These are phyloP conservation scores for Micronycteris hirsuta DNA, from an alignment of 2,113 vertebrate genomes.

Conservation along the genomic window DNA sequence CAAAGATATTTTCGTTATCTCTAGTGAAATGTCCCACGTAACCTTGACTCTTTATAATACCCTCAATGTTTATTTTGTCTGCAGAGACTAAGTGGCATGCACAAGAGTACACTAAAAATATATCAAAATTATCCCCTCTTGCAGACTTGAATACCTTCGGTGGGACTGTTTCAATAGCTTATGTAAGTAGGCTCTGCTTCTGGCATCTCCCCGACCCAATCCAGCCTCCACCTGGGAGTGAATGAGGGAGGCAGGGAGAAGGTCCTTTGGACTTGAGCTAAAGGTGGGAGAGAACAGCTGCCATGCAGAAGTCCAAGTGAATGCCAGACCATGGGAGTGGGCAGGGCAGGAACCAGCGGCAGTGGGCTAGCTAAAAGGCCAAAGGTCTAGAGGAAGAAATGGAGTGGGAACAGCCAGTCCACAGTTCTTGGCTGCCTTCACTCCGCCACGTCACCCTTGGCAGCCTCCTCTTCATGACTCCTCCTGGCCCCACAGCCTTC, in stretches of 20 bases:
- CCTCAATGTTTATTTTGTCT: not conserved
- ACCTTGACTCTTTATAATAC: not conserved
- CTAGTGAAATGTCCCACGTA: not conserved
- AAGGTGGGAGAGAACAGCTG: not conserved
- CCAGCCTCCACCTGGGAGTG: not conserved
- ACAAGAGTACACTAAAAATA: not conserved
- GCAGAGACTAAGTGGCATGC: not conserved
- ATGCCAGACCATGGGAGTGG: not conserved
- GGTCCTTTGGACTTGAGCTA: not conserved
- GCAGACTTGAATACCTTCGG: not conserved
- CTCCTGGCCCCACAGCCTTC: not conserved
- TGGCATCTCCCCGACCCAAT: not conserved
- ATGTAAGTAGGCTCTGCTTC: rapidly evolving
- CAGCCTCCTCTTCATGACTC: not conserved
- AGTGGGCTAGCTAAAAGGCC: not conserved
- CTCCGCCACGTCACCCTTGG: not conserved
- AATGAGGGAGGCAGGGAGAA: not conserved
- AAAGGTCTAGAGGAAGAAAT: not conserved
- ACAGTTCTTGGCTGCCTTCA: not conserved
- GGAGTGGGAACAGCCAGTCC: not conserved
- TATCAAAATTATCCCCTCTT: not conserved
- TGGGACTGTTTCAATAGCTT: not conserved
- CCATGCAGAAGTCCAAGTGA: not conserved
- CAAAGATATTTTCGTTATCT: not conserved
- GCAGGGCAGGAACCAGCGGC: not conserved